Percentiles rank a stretch among this genome's conserved stretches.
Conservation (phyloP, 2,797 vertebrate genomes). For the Sebastes diaconus region DNA sequence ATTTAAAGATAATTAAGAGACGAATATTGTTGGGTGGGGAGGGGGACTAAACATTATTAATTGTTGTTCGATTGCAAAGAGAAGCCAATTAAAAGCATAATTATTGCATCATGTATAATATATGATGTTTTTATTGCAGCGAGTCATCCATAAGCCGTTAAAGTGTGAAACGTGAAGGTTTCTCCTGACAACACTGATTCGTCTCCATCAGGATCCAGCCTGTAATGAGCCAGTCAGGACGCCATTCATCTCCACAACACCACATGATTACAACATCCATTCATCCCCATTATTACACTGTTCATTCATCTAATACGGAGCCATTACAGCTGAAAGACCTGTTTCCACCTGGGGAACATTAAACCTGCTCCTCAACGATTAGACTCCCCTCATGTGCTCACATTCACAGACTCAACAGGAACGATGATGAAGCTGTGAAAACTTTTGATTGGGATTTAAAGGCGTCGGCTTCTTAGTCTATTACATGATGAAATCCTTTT, state of each 20-base stretch:
- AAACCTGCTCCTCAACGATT: constrained; percentile 5
- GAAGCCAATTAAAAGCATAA: not conserved
- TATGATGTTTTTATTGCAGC: constrained; percentile 3
- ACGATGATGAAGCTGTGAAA: not conserved
- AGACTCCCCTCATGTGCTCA: not conserved
- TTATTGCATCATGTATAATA: not conserved
- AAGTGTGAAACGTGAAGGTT: constrained; percentile 26
- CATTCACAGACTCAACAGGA: not conserved
- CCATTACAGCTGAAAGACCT: constrained; percentile 28
- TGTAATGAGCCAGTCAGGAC: constrained; percentile 30
- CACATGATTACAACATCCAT: constrained; percentile 28
- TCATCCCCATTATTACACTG: constrained; percentile 37
- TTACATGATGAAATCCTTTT: not conserved
- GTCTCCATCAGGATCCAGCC: constrained; percentile 22
- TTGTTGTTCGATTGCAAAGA: not conserved
- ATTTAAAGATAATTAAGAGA: not conserved
- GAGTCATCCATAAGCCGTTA: constrained; percentile 2
- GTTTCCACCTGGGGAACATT: constrained; percentile 20
- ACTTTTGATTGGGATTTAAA: not conserved
- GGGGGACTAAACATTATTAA: not conserved
- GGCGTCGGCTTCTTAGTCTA: not conserved
- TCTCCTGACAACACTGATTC: constrained; percentile 13
- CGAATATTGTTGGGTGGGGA: not conserved
- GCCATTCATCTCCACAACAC: constrained; percentile 33
- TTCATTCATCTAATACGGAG: constrained; percentile 34